Base-by-base conservation (phyloP, 2,113 vertebrate species). In the Corydoras sp. region DNA sequence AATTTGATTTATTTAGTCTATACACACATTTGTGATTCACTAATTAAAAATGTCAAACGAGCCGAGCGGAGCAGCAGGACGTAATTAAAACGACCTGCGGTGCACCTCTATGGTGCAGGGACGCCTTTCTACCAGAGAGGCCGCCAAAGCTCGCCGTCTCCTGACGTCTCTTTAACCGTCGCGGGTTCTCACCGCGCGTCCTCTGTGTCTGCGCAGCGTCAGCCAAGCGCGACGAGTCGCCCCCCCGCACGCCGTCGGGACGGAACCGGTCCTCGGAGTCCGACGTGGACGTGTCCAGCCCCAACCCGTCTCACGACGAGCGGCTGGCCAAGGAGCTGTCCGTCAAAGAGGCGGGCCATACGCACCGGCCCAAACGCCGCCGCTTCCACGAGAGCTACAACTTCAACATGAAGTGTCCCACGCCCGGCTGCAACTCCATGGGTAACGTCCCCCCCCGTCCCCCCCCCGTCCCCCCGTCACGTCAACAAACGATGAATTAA, bases 381-480 rank as follows among this genome's bases (percentile, higher is more conserved):
- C 95, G 96, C 74, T 99, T 98, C 86, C 97, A 99, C 10, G 97
- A 99, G 84, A 98, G 96, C 89, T 99, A 99, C 89, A 99, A 99
- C 83, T 99, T 99, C 86, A 99, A 99, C 86, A 98, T 98, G 95
- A 98, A 99, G 81, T 99, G 97, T 82, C 97, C 97, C 69, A 99
- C 95, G 0, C 96, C 96, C 0, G 97, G 97, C 18, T 99, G 97
- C 84, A 98, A 99, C 86, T 99, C 97, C 0, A 83, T 98, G 73
- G 97, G 96, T 98, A 82, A 56, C 6, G 5, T n/a, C 12, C 13
- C 12, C 13, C 12, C 54, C 54, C 5, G 7, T 24, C 18, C 18
- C 18, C 18, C 18, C 18, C 18, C 18, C 18, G 18, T 24, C 18
- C 18, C 18, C 54, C 54, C 54, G 14, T n/a, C 54, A 56, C 9